Base-by-base conservation (phyloP, 2,113 vertebrate genomes). In the Myrmecobius fasciatus region DNA sequence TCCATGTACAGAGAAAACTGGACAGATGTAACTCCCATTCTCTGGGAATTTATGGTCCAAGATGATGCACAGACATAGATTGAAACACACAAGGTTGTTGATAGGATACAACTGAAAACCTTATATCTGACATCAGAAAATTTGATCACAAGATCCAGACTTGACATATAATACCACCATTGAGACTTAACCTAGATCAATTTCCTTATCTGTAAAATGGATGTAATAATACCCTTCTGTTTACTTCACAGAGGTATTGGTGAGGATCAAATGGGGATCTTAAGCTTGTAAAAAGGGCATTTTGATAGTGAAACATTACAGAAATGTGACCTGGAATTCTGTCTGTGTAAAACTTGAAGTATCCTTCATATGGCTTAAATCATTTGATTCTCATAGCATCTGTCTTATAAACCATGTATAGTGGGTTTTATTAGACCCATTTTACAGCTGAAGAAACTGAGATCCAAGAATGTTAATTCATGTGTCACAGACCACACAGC, bases 391-490 rank as follows among this genome's bases (percentile, higher is more conserved):
- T n/a, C n/a, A n/a, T n/a, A n/a, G n/a, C n/a, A n/a, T n/a, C n/a
- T n/a, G n/a, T n/a, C n/a, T n/a, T n/a, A n/a, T n/a, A n/a, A n/a
- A n/a, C n/a, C n/a, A n/a, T n/a, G n/a, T n/a, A n/a, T n/a, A n/a
- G n/a, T n/a, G n/a, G n/a, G n/a, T n/a, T n/a, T n/a, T n/a, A n/a
- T n/a, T n/a, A n/a, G n/a, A n/a, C n/a, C n/a, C n/a, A n/a, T n/a
- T n/a, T n/a, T n/a, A n/a, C n/a, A n/a, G n/a, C n/a, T n/a, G n/a
- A n/a, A n/a, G 67, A 75, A 51, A n/a, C 3, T 90, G 92, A 95
- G 93, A 22, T 52, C 91, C 92, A 91, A 94, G 89, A 52, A 93
- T n/a, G 6, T 94, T 93, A 25, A 91, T 60, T 93, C 56, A 90
- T 53, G 93, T 91, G 36, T 56, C 60, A 26, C 83, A 53, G 94